Evolutionary conservation across 2,797 vertebrate species (phyloP).

Genomic region (Crypturellus tataupa): DNA sequence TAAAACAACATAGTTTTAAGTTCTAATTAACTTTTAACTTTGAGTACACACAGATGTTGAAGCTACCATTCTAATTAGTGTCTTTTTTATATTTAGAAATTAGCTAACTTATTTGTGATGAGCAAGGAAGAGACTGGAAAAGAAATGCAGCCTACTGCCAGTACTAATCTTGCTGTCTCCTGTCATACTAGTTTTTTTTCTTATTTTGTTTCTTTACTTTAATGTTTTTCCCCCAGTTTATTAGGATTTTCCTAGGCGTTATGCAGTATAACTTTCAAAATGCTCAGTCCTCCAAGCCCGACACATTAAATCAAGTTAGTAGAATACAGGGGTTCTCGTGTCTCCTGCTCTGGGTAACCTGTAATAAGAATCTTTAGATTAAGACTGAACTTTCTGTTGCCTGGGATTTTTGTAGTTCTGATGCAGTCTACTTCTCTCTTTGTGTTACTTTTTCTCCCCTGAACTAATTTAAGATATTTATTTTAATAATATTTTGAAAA

Average conservation of each 20-base stretch:
- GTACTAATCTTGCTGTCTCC: not conserved
- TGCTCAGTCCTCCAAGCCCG: not conserved
- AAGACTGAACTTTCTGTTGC: not conserved
- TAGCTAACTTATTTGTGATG: constrained; percentile 56
- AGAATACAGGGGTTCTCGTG: not conserved
- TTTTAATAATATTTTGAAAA: constrained; percentile 64
- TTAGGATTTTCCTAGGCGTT: not conserved
- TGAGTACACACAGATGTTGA: constrained; percentile 58
- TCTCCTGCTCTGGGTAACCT: not conserved
- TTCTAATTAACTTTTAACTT: constrained; percentile 75
- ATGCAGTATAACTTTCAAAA: not conserved
- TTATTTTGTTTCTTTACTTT: not conserved
- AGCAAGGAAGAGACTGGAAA: constrained; percentile 31
- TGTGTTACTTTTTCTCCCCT: not conserved
- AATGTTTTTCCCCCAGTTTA: not conserved
- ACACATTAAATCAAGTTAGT: not conserved
- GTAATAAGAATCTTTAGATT: not conserved
- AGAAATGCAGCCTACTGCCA: not conserved
- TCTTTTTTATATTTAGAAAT: constrained; percentile 66
- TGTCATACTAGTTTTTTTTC: not conserved
- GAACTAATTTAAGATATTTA: constrained; percentile 31
- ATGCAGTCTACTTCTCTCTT: constrained; percentile 4
- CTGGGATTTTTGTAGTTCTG: not conserved
- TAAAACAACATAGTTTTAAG: constrained; percentile 67
- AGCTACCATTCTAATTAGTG: constrained; percentile 53